phyloP scores from a whole-genome alignment of 2,113 vertebrate genomes.

The Odontesthes bonariensis region DNA sequence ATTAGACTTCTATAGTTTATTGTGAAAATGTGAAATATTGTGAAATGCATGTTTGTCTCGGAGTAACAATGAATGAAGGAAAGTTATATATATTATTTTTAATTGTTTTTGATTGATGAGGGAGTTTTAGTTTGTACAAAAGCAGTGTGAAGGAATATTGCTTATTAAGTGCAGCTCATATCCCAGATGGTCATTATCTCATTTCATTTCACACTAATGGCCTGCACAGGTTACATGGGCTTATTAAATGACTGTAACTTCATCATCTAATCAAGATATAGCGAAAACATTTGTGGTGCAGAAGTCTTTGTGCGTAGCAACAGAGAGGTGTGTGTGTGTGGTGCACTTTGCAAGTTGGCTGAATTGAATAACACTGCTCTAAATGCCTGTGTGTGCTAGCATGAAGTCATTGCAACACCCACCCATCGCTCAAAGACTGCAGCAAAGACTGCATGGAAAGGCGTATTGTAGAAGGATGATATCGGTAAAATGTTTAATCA shows the following conservation, averaged over 20 bases:
- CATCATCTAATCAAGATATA: not conserved
- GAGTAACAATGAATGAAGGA: no score
- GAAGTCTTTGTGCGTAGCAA: not conserved
- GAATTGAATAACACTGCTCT: conserved; percentile 11
- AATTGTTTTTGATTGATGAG: not conserved
- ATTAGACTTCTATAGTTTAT: no score
- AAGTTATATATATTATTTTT: no score
- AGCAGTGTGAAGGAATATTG: not conserved
- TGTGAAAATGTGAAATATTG: no score
- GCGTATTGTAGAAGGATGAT: not conserved
- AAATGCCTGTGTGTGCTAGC: conserved; percentile 6
- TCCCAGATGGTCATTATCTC: conserved; percentile 34
- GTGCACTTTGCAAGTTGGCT: conserved; percentile 9
- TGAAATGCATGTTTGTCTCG: no score
- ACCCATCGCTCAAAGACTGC: conserved; percentile 3
- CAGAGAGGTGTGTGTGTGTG: conserved; percentile 9
- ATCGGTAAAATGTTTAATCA: not conserved
- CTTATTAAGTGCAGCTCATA: conserved; percentile 21
- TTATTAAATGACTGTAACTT: not conserved
- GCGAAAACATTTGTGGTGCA: conserved; percentile 18
- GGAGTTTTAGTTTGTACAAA: not conserved
- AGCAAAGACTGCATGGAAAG: conserved; percentile 1
- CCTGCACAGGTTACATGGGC: not conserved
- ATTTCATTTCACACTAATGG: conserved; percentile 1
- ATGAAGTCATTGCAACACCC: conserved; percentile 39